These are phyloP conservation scores for Eupeodes latifasciatus DNA, from an alignment of 2,888 invertebrate genomes.

Conservation along the genomic window DNA sequence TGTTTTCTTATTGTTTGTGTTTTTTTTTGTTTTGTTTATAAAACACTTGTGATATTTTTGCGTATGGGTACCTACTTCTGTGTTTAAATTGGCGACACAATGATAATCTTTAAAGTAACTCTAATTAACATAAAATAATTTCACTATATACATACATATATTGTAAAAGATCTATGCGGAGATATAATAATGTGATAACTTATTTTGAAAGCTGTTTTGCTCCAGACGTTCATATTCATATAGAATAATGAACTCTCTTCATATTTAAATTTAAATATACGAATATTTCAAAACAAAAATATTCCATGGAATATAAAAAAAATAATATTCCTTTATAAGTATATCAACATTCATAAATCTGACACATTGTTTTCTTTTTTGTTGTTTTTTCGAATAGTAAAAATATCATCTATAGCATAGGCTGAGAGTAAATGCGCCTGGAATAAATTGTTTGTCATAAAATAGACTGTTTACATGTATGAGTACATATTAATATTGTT, in stretches of 20 bases:
- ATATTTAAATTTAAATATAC: neutral
- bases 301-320: slow-evolving; percentile 17
- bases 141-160: neutral
- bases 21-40: neutral
- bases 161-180: no score
- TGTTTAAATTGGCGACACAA: slow-evolving; percentile 9
- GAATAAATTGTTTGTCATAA: neutral
- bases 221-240: neutral
- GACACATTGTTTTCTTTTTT: neutral
- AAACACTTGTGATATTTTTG: slow-evolving; percentile 8
- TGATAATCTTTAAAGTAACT: slow-evolving; percentile 3
- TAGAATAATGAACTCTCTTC: slow-evolving; percentile 2
- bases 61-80: neutral
- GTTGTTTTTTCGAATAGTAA: neutral
- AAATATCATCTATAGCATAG: neutral
- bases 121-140: slow-evolving; percentile 9
- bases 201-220: neutral
- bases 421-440: neutral
- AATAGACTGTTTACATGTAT: no score
- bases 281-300: slow-evolving; percentile 12
- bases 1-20: neutral
- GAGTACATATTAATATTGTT: no score
- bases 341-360: neutral
- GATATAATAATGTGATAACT: neutral
- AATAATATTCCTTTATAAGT: neutral